Base-by-base conservation (phyloP, 2,888 invertebrate genomes). In the Orthonevra nobilis region DNA sequence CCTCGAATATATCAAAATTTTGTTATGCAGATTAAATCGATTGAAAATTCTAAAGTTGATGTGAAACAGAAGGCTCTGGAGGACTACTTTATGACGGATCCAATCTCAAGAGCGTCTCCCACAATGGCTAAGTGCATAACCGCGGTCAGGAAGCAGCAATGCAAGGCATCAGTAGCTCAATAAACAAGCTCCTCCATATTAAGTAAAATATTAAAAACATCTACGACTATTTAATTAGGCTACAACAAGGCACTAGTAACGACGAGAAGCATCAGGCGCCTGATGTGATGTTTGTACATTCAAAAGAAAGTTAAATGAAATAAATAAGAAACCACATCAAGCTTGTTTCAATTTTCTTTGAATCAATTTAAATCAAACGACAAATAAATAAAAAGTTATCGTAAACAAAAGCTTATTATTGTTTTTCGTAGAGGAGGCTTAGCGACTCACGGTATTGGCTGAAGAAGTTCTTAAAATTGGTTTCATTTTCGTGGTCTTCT, bases 111-210 rank as follows among this genome's bases (percentile, higher is more conserved):
- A 86, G 97, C 99, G 23, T 99, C 99, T 2, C 95, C 96, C 81
- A 99, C 98, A 50, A 99, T 99, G 99, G 98, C 99, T 50, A 98
- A 98, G 89, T 99, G 98, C 89, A 94, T 98, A 82, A 94, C 96
- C 85, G 98, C 98, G 9, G 96, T 94, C 1, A 90, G 92, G 83
- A 96, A 96, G 87, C 86, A 89, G 60, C 85, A 85, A 81, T 75
- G 68, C 1, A 82, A 82, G 38, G 61, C 75, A 17, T 58, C 58
- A 20, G 28, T 36, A 9, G 72, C 64, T 52, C 64, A 77, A 23
- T 70, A 70, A 64, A 20, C 19, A 30, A 20, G 1, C 1, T 19
- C n/a, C n/a, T 9, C 30, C 19, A 28, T 9, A 36, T 15, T 50
- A 19, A 54, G 38, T 44, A 36, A 1, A 64, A 32, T 28, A n/a